phyloP scores from a whole-genome alignment of 2,888 invertebrate genomes.

The Xestobium rufovillosum region DNA sequence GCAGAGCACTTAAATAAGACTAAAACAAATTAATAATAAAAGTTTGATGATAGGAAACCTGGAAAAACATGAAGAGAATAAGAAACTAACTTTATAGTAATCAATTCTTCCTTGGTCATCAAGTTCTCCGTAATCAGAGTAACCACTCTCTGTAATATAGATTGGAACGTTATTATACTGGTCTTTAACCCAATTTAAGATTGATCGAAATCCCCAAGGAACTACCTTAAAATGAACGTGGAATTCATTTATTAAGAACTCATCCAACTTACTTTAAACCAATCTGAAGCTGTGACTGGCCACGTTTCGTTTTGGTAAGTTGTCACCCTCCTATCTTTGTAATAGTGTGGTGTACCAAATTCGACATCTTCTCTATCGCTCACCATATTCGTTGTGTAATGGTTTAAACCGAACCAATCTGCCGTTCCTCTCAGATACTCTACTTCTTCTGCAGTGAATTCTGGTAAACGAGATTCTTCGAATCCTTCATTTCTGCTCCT shows the following conservation, averaged over 20 bases:
- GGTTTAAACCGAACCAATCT: slow-evolving; percentile 62
- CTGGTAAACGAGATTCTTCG: slow-evolving; percentile 42
- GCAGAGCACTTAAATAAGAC: not conserved
- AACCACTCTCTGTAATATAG: slow-evolving; percentile 54
- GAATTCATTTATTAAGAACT: too few relatives aligned
- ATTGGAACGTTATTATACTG: slow-evolving; percentile 47
- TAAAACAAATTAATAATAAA: too few relatives aligned
- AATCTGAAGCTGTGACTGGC: not conserved
- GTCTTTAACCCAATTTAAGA: slow-evolving; percentile 45
- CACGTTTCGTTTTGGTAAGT: not conserved
- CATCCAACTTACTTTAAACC: not conserved
- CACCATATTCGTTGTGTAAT: slow-evolving; percentile 50
- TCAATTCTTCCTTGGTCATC: slow-evolving; percentile 45
- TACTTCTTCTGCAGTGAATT: slow-evolving; percentile 42
- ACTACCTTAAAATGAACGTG: slow-evolving; percentile 35
- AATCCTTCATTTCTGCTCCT: slow-evolving; percentile 43
- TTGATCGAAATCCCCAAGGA: slow-evolving; percentile 53
- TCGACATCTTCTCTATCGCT: slow-evolving; percentile 29
- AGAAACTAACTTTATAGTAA: slow-evolving; percentile 33
- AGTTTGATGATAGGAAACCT: too few relatives aligned
- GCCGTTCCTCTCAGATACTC: slow-evolving; percentile 43
- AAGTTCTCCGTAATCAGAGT: slow-evolving; percentile 44
- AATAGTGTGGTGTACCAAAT: slow-evolving; percentile 34
- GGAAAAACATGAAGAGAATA: too few relatives aligned
- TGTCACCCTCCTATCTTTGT: slow-evolving; percentile 24